phyloP scores from a whole-genome alignment of 2,888 invertebrate genomes.

The Drosophila neotestacea region DNA sequence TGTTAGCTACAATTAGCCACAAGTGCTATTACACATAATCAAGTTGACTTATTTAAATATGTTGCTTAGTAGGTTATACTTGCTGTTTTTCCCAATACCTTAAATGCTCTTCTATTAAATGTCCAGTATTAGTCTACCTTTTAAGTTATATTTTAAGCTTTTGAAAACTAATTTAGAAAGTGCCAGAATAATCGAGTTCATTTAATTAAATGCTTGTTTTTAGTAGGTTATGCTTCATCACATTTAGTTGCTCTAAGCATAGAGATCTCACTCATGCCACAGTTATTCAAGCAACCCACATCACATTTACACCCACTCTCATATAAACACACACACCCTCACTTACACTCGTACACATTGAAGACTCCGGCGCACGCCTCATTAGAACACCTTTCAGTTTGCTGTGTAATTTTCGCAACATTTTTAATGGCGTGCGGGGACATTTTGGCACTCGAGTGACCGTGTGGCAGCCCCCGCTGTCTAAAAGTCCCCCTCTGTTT shows the following conservation, averaged over 20 bases:
- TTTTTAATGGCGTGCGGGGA: slow-evolving; percentile 79
- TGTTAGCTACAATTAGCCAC: too few relatives aligned
- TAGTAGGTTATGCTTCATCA: slow-evolving; percentile 31
- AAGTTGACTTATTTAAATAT: too few relatives aligned
- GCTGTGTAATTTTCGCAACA: slow-evolving; percentile 77
- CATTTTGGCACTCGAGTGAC: slow-evolving; percentile 78
- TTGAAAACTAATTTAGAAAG: neutral
- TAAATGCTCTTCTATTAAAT: neutral
- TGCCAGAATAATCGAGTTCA: slow-evolving; percentile 4
- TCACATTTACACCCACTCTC: slow-evolving; percentile 39
- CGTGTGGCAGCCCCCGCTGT: slow-evolving; percentile 54
- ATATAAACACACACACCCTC: slow-evolving; percentile 13
- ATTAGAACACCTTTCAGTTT: slow-evolving; percentile 79
- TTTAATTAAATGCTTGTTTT: slow-evolving; percentile 23
- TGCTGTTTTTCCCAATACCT: too few relatives aligned
- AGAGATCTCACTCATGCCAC: slow-evolving; percentile 56
- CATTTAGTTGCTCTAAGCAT: slow-evolving; percentile 22
- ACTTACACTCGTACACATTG: slow-evolving; percentile 21
- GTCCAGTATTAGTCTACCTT: neutral
- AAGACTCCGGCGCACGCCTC: slow-evolving; percentile 72
- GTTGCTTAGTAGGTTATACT: too few relatives aligned
- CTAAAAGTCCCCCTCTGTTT: neutral
- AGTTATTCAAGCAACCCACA: slow-evolving; percentile 58
- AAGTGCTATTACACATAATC: too few relatives aligned
- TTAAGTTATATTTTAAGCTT: neutral